A percentile compares a stretch with the other conserved stretches of the same genome.
Evolutionary conservation across 2,797 vertebrate species (phyloP).

Genomic region (Urosaurus nigricauda): DNA sequence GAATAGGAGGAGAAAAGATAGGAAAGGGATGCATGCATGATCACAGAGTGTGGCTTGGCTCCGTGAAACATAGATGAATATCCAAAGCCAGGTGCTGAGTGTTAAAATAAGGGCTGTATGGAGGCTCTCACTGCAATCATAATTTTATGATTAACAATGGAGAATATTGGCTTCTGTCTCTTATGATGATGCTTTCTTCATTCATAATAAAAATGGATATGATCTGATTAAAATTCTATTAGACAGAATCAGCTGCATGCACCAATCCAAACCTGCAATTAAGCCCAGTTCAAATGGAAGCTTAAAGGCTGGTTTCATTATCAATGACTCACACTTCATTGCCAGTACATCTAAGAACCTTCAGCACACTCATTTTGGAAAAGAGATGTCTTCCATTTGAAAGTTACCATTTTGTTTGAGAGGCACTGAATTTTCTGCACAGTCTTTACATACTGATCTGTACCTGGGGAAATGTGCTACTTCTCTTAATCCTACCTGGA

Average conservation of each 20-base stretch:
- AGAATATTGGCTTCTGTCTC: not conserved
- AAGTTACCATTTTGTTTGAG: not conserved
- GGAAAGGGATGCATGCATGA: not conserved
- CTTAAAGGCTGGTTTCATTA: not conserved
- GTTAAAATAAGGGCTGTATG: not conserved
- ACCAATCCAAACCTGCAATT: not conserved
- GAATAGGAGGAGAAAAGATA: not conserved
- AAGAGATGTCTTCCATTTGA: not conserved
- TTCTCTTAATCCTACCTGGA: not conserved
- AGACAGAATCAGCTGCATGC: not conserved
- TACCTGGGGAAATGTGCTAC: not conserved
- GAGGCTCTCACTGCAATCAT: not conserved
- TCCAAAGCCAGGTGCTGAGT: not conserved
- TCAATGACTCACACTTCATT: not conserved
- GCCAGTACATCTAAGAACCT: not conserved
- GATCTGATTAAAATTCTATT: not conserved
- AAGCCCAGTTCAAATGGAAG: slow-evolving; percentile 11
- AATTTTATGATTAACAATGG: not conserved
- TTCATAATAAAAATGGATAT: not conserved
- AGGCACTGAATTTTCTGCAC: not conserved
- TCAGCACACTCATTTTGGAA: not conserved
- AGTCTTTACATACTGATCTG: not conserved
- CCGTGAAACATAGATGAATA: not conserved
- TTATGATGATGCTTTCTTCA: not conserved
- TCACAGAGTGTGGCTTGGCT: not conserved